phyloP scores from a whole-genome alignment of 2,113 vertebrate genomes.

The Mormyrus lacerda region DNA sequence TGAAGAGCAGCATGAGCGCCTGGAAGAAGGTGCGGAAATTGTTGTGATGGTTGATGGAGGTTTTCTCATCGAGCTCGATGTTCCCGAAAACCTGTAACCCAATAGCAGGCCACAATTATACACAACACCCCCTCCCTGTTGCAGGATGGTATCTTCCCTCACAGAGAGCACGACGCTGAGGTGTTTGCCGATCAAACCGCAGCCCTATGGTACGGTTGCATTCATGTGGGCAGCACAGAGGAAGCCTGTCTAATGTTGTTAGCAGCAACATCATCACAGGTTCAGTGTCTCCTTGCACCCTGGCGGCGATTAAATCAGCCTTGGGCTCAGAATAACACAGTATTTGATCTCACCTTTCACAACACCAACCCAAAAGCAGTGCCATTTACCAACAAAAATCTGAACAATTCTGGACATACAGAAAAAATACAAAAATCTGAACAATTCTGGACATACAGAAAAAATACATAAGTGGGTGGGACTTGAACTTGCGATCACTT shows the following conservation, averaged over 20 bases:
- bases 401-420: neutral
- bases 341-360: neutral
- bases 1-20: slow-evolving; percentile 90
- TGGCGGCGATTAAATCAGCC: neutral
- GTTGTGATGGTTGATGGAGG: slow-evolving; percentile 84
- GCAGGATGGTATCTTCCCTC: neutral
- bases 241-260: neutral
- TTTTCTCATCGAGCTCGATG: slow-evolving; percentile 78
- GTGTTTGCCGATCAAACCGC: neutral
- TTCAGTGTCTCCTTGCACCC: neutral
- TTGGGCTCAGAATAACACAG: neutral
- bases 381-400: neutral
- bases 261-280: neutral
- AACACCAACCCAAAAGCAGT: neutral
- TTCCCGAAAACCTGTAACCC: slow-evolving; percentile 87
- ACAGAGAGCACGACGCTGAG: neutral
- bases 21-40: slow-evolving; percentile 94
- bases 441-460: neutral
- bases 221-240: neutral
- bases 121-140: neutral
- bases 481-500: neutral
- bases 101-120: slow-evolving; percentile 12
- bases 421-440: neutral
- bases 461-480: neutral
- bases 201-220: neutral